Base-by-base conservation (phyloP, 2,888 invertebrate species). In the Drosophila emarginata region DNA sequence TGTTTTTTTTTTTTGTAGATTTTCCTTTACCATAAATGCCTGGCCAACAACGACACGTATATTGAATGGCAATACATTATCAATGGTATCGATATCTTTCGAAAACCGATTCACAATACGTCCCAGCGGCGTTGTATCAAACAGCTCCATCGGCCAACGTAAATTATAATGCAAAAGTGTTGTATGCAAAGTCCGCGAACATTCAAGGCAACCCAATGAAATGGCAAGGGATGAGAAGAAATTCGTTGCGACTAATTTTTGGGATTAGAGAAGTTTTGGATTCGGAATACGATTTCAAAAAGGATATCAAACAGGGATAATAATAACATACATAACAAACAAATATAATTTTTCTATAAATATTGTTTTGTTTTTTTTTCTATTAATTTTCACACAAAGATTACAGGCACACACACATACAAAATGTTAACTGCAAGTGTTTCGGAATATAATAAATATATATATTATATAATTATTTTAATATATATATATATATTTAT, bases 41-140 rank as follows among this genome's bases (percentile, higher is more conserved):
- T 91, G 91, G 64, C 78, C 87, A 45, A 93, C 23, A 81, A 92
- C 92, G 62, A 91, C 84, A 70, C 91, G 89, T 64, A 92, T 77
- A 77, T 89, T 89, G 63, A 87, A 75, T 74, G 94, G 94, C 79
- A 94, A 89, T 69, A 91, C 89, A 84, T 92, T 93, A 90, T 95
- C 94, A 89, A 94, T 85, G 59, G 93, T 91, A 89, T 94, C 93
- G 79, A 94, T 91, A 89, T 95, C 94, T 88, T 93, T 93, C 69
- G 94, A 93, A 89, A 94, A 95, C 76, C 95, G 93, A 91, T 94
- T 94, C 53, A 96, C 93, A 85, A 96, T 93, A 82, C 96, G 93
- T 91, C 96, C 96, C 81, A 94, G 87, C 52, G 96, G 96, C 64
- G 96, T 96, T 77, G 94, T 95, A 91, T 96, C 96, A 92, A 95